Conservation (phyloP, 2,888 invertebrate species). For the Meliscaeva auricollis region DNA sequence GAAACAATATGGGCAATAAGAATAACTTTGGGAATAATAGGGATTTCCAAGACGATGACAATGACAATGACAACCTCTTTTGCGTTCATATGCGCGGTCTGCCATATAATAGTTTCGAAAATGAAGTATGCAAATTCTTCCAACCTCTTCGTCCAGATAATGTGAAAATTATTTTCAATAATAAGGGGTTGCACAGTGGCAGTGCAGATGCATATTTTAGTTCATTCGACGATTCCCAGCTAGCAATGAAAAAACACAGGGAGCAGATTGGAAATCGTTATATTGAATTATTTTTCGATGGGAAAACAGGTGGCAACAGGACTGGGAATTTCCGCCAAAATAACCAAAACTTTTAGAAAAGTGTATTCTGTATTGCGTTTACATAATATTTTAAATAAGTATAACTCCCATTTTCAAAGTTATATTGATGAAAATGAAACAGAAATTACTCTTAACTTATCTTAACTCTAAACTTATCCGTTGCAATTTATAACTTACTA, state of each 20-base stretch:
- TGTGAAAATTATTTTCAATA: constrained; percentile 93
- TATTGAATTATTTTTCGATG: constrained; percentile 93
- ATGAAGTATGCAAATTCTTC: constrained; percentile 88
- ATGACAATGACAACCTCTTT: constrained; percentile 77
- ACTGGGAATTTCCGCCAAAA: constrained; percentile 60
- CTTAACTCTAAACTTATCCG: not conserved
- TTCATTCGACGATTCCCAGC: constrained; percentile 94
- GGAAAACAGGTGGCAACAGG: constrained; percentile 80
- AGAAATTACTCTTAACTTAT: not conserved
- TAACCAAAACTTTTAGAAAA: constrained; percentile 35
- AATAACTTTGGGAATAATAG: constrained; percentile 59
- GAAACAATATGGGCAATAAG: constrained; percentile 46
- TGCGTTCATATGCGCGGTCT: constrained; percentile 83
- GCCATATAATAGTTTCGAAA: constrained; percentile 83
- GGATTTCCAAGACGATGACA: constrained; percentile 78
- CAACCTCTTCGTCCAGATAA: constrained; percentile 93
- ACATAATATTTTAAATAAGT: not conserved
- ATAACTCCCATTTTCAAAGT: not conserved
- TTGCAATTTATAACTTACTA: not conserved
- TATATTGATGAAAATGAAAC: not conserved
- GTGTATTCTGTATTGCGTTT: not conserved
- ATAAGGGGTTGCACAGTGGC: constrained; percentile 95
- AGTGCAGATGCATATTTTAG: constrained; percentile 98
- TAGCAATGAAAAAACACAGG: constrained; percentile 92
- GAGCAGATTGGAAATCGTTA: constrained; percentile 96